Evolutionary conservation across 2,888 invertebrate genomes (phyloP), one percentile per base, ranked within the genome.

Genomic region (Neoascia interrupta): DNA sequence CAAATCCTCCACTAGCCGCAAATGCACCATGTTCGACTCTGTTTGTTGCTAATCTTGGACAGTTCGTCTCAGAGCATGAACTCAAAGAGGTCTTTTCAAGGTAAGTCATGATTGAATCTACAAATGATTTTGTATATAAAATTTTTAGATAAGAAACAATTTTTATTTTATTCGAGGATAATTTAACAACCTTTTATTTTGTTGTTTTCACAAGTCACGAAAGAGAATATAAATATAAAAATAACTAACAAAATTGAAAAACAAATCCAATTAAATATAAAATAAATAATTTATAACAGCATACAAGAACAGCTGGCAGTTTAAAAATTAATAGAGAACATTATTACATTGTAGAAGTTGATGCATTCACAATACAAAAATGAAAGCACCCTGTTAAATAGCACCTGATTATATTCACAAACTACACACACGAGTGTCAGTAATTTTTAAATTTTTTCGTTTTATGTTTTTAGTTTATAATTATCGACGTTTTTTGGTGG

Each of bases 71-170:
- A 84, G 99, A 99, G 90, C 98, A 98, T 88, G 98, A 99, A 90
- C 94, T 99, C 84, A 98, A 98, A 92, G 97, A 98, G 90, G 95
- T 99, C 88, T 98, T 98, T 91, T 95, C 95, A 93, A 97, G 97
- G 97, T 98, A 90, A 90, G 91, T 81, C n/a, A 6, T 23, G 82
- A 72, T 2, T n/a, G 8, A 31, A 31, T 6, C 8, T 8, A 4
- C n/a, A 51, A 47, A 61, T 61, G 45, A 47, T 56, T 13, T 21
- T 15, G 5, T 5, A 18, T 1, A n/a, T n/a, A 43, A 2, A 3
- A 36, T n/a, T 26, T 45, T 15, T 37, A 60, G 39, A 47, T 26
- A 47, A 31, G 10, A 45, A 21, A 3, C 10, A 10, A 1, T 56
- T 26, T 13, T 26, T 43, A 26, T 47, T 47, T 11, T 2, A 10